Percentiles rank a stretch among this genome's conserved stretches.
phyloP scores from a whole-genome alignment of 2,888 invertebrate genomes.

The Agrilus mali region DNA sequence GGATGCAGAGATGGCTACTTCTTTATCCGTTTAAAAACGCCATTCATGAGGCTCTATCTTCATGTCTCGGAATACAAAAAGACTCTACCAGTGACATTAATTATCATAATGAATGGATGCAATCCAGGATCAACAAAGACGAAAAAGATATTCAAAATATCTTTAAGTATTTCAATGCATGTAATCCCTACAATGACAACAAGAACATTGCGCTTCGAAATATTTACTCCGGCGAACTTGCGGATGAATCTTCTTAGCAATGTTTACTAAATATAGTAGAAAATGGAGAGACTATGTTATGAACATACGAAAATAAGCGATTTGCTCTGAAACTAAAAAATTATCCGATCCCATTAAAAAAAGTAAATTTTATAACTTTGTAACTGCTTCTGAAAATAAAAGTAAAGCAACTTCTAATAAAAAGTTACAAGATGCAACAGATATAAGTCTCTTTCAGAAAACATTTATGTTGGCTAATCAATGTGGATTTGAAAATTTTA shows the following conservation, averaged over 20 bases:
- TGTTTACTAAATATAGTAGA: constrained; percentile 10
- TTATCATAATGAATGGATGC: constrained; percentile 15
- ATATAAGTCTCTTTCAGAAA: constrained; percentile 9
- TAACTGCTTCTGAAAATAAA: constrained; percentile 1
- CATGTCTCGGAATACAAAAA: constrained; percentile 12
- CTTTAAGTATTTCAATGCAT: constrained; percentile 10
- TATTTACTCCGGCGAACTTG: constrained; percentile 10
- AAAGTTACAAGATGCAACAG: constrained; percentile 8
- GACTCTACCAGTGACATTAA: constrained; percentile 11
- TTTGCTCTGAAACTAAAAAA: constrained; percentile 6
- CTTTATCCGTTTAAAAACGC: constrained; percentile 14
- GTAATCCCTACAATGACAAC: constrained; percentile 8
- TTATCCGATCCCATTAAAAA: constrained; percentile 3
- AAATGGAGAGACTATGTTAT: constrained; percentile 11
- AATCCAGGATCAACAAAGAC: constrained; percentile 15
- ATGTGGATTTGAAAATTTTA: constrained; percentile 8
- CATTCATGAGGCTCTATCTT: constrained; percentile 6
- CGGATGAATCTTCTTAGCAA: constrained; percentile 9
- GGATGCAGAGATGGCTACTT: constrained; percentile 16
- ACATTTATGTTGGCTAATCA: constrained; percentile 9
- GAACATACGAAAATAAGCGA: constrained; percentile 11
- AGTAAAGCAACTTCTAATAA: constrained; percentile 6
- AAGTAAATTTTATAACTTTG: constrained; percentile 7
- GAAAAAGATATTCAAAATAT: constrained; percentile 14
- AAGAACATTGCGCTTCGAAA: constrained; percentile 11